Evolutionary conservation across 2,888 invertebrate species (phyloP).

Genomic region (Microplitis deprimator): DNA sequence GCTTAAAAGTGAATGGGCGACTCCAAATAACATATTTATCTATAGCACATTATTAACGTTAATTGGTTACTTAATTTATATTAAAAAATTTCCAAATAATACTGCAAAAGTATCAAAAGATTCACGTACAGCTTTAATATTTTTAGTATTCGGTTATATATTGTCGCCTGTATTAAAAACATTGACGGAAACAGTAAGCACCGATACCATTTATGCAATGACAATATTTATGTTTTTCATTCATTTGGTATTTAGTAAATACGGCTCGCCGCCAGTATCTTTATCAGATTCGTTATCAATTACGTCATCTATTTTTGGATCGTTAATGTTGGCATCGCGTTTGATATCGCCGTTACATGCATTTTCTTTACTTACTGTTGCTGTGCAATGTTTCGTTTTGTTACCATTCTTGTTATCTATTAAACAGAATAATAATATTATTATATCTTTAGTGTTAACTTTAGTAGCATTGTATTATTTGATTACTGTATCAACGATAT

Average conservation of each 20-base stretch:
- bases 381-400: slow-evolving; percentile 90
- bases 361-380: slow-evolving; percentile 89
- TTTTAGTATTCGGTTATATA: slow-evolving; percentile 88
- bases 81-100: slow-evolving; percentile 54
- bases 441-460: slow-evolving; percentile 74
- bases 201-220: slow-evolving; percentile 97
- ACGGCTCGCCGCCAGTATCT: slow-evolving; percentile 88
- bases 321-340: slow-evolving; percentile 94
- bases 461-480: slow-evolving; percentile 74
- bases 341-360: slow-evolving; percentile 89
- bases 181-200: slow-evolving; percentile 95
- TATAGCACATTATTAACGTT: slow-evolving; percentile 74
- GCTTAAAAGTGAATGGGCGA: slow-evolving; percentile 79
- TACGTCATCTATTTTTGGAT: slow-evolving; percentile 95
- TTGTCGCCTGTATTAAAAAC: slow-evolving; percentile 94
- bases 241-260: slow-evolving; percentile 94
- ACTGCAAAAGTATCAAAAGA: slow-evolving; percentile 73
- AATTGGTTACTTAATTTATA: slow-evolving; percentile 78
- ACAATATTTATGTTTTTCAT: slow-evolving; percentile 88
- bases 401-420: slow-evolving; percentile 85
- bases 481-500: slow-evolving; percentile 73
- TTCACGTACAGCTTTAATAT: slow-evolving; percentile 84
- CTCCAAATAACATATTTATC: slow-evolving; percentile 78
- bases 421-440: slow-evolving; percentile 74
- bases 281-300: slow-evolving; percentile 93